phyloP scores from a whole-genome alignment of 2,888 invertebrate genomes.

The Arctia plantaginis region DNA sequence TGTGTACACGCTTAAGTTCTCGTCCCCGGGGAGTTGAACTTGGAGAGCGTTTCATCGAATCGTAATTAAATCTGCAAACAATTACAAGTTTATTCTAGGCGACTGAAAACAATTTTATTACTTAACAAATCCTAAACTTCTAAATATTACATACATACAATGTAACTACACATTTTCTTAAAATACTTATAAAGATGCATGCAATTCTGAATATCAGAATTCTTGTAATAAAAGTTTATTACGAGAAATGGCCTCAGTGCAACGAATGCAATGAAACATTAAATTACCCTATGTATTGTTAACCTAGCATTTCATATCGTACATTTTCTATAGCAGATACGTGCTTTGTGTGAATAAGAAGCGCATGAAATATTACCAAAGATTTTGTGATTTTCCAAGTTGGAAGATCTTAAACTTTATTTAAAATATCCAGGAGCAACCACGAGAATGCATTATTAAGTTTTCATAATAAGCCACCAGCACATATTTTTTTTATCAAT shows the following conservation, averaged over 20 bases:
- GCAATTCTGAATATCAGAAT: not conserved
- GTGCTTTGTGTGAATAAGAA: slow-evolving; percentile 45
- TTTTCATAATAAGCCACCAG: slow-evolving; percentile 29
- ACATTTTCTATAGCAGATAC: slow-evolving; percentile 42
- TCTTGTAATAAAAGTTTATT: no score
- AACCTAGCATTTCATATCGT: slow-evolving; percentile 44
- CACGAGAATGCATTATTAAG: slow-evolving; percentile 38
- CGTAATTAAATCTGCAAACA: slow-evolving; percentile 27
- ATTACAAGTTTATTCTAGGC: slow-evolving; percentile 26
- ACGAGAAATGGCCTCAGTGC: slow-evolving; percentile 22
- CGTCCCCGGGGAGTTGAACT: not conserved
- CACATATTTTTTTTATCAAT: not conserved
- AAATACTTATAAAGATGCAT: not conserved
- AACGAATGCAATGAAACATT: slow-evolving; percentile 33
- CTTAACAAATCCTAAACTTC: slow-evolving; percentile 11
- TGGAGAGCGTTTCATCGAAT: not conserved
- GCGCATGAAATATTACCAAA: slow-evolving; percentile 42
- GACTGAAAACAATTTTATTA: slow-evolving; percentile 26
- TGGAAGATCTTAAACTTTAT: slow-evolving; percentile 41
- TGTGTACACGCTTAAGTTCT: not conserved
- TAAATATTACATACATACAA: no score
- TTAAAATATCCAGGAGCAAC: slow-evolving; percentile 36
- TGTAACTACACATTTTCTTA: not conserved
- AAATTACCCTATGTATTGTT: slow-evolving; percentile 53
- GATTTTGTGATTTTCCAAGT: slow-evolving; percentile 39